Conservation (phyloP, 2,888 invertebrate species). For the Orthosia incerta region DNA sequence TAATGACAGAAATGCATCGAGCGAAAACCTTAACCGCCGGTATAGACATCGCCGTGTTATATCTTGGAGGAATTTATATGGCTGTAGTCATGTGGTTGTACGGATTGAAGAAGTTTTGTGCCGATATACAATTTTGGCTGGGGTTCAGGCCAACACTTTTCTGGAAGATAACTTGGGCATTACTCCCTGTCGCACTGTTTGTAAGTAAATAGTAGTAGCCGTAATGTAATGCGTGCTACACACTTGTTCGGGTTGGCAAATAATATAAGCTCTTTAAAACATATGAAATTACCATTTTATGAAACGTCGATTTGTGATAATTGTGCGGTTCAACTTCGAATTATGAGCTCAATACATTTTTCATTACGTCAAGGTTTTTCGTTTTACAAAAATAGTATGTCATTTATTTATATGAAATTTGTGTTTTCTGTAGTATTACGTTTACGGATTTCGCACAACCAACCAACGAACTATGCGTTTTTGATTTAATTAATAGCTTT, state of each 20-base stretch:
- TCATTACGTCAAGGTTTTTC: too few species aligned
- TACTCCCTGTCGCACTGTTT: conserved; percentile 75
- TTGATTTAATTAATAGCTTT: too few species aligned
- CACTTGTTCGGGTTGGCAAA: not conserved
- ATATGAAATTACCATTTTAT: too few species aligned
- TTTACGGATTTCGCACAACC: too few species aligned
- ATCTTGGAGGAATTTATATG: conserved; percentile 77
- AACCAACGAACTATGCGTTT: too few species aligned
- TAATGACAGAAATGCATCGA: conserved; percentile 47
- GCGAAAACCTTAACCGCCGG: conserved; percentile 68
- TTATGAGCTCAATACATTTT: too few species aligned
- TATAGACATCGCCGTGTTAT: conserved; percentile 71
- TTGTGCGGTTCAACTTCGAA: too few species aligned
- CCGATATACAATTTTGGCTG: conserved; percentile 84
- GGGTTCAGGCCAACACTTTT: conserved; percentile 83
- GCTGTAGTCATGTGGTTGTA: conserved; percentile 84
- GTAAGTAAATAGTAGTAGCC: conserved; percentile 70
- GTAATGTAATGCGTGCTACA: not conserved
- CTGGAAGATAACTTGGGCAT: conserved; percentile 79
- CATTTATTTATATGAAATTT: too few species aligned
- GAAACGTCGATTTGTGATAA: too few species aligned
- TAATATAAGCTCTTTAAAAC: too few species aligned
- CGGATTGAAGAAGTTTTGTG: conserved; percentile 79
- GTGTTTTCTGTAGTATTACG: too few species aligned
- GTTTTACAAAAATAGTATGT: too few species aligned